Evolutionary conservation across 2,113 vertebrate genomes (phyloP), one percentile per base, ranked within the genome.

Genomic region (Reinhardtius hippoglossoides): DNA sequence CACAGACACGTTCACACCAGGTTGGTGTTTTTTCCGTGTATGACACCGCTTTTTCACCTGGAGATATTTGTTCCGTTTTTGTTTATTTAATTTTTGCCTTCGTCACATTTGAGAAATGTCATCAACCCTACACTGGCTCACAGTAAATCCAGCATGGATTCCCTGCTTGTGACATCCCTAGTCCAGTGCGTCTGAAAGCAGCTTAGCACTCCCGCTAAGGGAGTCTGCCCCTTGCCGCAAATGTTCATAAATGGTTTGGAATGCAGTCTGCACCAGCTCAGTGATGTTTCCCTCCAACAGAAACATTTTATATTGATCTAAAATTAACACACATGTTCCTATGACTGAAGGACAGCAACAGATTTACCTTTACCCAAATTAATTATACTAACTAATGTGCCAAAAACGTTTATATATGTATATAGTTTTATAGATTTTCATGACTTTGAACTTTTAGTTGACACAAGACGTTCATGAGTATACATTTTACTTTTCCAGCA

Each of bases 181-280:
- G 40, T 42, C 40, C 12, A 42, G 40, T 13, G 40, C 40, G 9
- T 9, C 35, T 37, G 40, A 42, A 42, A 42, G 40, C 40, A 79
- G 44, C 16, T 40, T 56, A 57, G 37, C 50, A 24, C 83, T 81
- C 71, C 44, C 67, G 60, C 48, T 1, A 52, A 37, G 31, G 58
- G 76, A 52, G 75, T 69, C 64, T 18, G 82, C 61, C 76, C 88
- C 68, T 24, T 37, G 55, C 84, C 76, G 81, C 82, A 87, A 91
- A 92, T 92, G 92, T 85, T 92, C 92, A 90, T 93, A 93, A 91
- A 92, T 90, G 92, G 90, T 74, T 84, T 91, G 91, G 92, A 92
- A 93, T 91, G 89, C 81, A 79, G 87, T 76, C 79, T 76, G 88
- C 85, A 76, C 70, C 83, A 67, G 85, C 62, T 68, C 71, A 31